Evolutionary conservation across 2,797 vertebrate genomes (phyloP).

Genomic region (Xenops minutus): DNA sequence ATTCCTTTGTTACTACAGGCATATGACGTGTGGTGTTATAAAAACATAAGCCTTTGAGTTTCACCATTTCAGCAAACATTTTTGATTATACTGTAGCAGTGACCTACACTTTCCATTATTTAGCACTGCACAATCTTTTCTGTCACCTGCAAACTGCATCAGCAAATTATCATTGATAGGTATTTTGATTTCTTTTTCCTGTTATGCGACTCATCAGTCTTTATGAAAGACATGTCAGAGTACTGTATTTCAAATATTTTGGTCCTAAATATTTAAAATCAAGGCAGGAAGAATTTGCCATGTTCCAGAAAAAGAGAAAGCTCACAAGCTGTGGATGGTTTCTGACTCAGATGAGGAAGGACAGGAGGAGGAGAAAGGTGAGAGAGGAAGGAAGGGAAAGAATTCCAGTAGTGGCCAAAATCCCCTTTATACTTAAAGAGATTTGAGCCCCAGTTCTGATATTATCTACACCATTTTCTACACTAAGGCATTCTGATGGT

Average conservation of each 20-base stretch:
- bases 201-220: not conserved
- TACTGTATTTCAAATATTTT: not conserved
- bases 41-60: not conserved
- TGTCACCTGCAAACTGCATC: not conserved
- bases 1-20: not conserved
- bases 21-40: not conserved
- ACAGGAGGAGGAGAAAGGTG: not conserved
- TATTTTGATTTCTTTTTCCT: constrained; percentile 26
- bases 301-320: not conserved
- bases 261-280: not conserved
- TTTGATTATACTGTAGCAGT: not conserved
- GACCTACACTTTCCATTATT: not conserved
- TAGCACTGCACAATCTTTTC: not conserved
- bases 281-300: not conserved
- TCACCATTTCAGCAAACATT: not conserved
- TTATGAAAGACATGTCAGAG: not conserved
- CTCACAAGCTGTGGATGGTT: not conserved
- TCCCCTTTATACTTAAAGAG: not conserved
- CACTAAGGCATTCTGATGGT: not conserved
- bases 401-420: not conserved
- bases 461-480: not conserved
- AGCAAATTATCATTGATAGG: not conserved
- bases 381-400: not conserved
- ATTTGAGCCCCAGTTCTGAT: not conserved
- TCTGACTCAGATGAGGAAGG: not conserved